Conservation (phyloP, 2,113 vertebrate genomes). For the Pangasianodon gigas region DNA sequence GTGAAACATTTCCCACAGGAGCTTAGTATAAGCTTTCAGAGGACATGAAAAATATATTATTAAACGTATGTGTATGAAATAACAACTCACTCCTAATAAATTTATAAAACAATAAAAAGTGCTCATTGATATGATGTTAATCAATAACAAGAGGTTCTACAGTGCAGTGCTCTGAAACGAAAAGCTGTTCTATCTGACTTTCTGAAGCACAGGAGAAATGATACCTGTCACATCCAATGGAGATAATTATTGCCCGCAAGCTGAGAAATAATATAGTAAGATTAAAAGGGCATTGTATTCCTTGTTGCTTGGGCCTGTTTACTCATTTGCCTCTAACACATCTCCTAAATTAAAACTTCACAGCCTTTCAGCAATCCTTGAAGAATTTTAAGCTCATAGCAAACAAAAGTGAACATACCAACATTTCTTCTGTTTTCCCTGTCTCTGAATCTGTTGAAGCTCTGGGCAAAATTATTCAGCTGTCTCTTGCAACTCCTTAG, state of each 20-base stretch:
- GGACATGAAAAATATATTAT: not conserved
- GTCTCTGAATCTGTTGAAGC: slow-evolving; percentile 40
- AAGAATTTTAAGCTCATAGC: slow-evolving; percentile 25
- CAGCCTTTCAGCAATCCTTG: slow-evolving; percentile 21
- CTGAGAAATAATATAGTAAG: slow-evolving; percentile 43
- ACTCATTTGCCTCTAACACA: not conserved
- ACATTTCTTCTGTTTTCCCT: slow-evolving; percentile 41
- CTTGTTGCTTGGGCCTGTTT: slow-evolving; percentile 48
- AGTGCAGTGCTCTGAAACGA: slow-evolving; percentile 15
- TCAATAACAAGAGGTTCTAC: not conserved
- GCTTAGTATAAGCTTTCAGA: not conserved
- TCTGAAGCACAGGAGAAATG: slow-evolving; percentile 42
- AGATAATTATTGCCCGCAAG: slow-evolving; percentile 55
- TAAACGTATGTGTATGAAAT: not conserved
- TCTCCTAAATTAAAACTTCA: slow-evolving; percentile 18
- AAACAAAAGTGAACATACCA: slow-evolving; percentile 40
- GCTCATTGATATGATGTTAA: not conserved
- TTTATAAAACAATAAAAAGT: not conserved
- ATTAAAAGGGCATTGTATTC: slow-evolving; percentile 58
- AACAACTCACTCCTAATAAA: not conserved
- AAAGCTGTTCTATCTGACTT: slow-evolving; percentile 35
- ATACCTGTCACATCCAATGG: slow-evolving; percentile 21
- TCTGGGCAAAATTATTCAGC: slow-evolving; percentile 55
- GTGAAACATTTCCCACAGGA: not conserved
- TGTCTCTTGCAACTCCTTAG: slow-evolving; percentile 51